Percentiles rank a stretch among this genome's conserved stretches.
Conservation (phyloP, 2,113 vertebrate genomes). For the Tricholaema leucomelas region DNA sequence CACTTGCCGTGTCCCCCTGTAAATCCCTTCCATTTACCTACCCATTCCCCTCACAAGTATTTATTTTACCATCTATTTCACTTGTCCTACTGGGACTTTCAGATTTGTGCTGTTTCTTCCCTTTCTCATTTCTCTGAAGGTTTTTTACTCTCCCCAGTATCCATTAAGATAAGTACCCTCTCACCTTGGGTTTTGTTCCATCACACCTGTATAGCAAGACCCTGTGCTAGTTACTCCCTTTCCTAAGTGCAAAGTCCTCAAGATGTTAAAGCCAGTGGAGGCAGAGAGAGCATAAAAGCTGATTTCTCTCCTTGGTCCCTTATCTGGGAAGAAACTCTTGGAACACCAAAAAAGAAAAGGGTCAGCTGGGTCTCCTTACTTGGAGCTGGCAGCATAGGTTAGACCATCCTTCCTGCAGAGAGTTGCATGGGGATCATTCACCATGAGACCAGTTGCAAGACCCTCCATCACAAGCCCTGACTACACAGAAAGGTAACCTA, state of each 20-base stretch:
- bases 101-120: neutral
- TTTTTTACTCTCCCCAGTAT: neutral
- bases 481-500: neutral
- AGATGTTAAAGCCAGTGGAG: neutral
- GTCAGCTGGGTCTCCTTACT: neutral
- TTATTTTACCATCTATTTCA: neutral
- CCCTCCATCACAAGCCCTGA: neutral
- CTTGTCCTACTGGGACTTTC: neutral
- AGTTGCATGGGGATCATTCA: neutral
- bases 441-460: neutral
- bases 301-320: neutral
- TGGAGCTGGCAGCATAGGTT: neutral
- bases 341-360: neutral
- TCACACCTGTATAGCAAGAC: neutral
- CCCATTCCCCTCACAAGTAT: neutral
- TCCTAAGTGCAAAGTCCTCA: neutral
- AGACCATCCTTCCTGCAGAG: neutral
- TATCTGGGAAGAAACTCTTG: neutral
- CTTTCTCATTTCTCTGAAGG: neutral
- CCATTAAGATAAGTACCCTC: neutral
- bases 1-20: neutral
- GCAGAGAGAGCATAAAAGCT: neutral
- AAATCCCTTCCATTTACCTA: neutral
- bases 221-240: neutral
- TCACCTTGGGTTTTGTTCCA: neutral